phyloP scores from a whole-genome alignment of 2,888 invertebrate species.

The Pyrrhopygopsis socrates region DNA sequence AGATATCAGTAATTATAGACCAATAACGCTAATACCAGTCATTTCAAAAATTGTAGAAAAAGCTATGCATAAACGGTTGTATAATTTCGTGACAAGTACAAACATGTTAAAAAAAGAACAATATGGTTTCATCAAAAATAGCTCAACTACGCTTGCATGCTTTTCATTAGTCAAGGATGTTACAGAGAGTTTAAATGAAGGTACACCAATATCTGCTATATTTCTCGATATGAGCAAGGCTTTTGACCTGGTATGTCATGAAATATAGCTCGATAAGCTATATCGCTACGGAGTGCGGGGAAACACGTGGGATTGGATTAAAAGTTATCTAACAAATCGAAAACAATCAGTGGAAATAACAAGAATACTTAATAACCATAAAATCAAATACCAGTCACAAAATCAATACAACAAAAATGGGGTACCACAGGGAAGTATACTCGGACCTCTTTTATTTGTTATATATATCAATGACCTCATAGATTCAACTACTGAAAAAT shows the following conservation, averaged over 20 bases:
- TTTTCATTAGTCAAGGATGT: slow-evolving; percentile 33
- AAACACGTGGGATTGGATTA: slow-evolving; percentile 12
- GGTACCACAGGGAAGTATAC: slow-evolving; percentile 60
- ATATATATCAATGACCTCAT: not conserved
- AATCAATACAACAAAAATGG: slow-evolving; percentile 17
- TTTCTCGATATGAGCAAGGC: slow-evolving; percentile 60
- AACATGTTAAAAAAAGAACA: slow-evolving; percentile 28
- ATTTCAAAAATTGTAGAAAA: slow-evolving; percentile 41
- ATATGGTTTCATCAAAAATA: slow-evolving; percentile 53
- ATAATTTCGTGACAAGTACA: not conserved
- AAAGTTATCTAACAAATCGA: slow-evolving; percentile 16
- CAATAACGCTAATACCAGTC: slow-evolving; percentile 32
- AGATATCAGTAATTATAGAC: slow-evolving; percentile 1
- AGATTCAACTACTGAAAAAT: too few species aligned
- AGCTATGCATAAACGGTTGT: not conserved
- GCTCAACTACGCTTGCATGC: slow-evolving; percentile 29
- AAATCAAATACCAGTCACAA: not conserved
- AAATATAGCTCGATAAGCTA: slow-evolving; percentile 22
- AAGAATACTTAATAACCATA: not conserved
- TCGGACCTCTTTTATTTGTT: slow-evolving; percentile 56
- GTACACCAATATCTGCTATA: not conserved
- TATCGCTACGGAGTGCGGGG: slow-evolving; percentile 46
- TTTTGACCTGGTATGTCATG: slow-evolving; percentile 59
- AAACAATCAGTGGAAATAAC: slow-evolving; percentile 13
- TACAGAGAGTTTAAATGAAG: slow-evolving; percentile 29